A percentile compares a stretch with the other conserved stretches of the same genome.
phyloP scores from a whole-genome alignment of 2,797 vertebrate genomes.

The Echeneis naucrates region DNA sequence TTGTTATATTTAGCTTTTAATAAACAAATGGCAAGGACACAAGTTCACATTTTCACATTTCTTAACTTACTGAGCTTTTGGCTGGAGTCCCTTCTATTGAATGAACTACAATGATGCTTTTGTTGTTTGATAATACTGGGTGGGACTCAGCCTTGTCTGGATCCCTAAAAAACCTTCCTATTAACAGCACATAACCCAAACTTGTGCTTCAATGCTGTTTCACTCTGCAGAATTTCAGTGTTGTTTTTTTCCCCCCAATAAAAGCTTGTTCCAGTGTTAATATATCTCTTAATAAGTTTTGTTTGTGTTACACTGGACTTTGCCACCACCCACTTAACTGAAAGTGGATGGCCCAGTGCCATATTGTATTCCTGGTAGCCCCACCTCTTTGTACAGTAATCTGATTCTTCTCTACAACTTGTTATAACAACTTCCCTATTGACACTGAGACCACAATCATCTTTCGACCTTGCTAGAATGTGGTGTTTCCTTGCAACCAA shows the following conservation, averaged over 20 bases:
- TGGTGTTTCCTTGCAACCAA: slow-evolving; percentile 37
- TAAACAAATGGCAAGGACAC: neutral
- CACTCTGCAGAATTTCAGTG: neutral
- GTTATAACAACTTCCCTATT: slow-evolving; percentile 26
- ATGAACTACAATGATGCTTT: neutral
- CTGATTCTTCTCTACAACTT: slow-evolving; percentile 57
- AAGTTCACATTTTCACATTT: neutral
- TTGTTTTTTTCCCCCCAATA: slow-evolving; percentile 36
- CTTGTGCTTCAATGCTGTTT: neutral
- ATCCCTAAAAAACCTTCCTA: neutral
- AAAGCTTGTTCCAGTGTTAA: slow-evolving; percentile 28
- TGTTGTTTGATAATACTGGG: neutral
- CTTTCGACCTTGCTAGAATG: neutral
- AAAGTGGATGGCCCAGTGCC: slow-evolving; percentile 72
- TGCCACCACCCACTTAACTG: slow-evolving; percentile 45
- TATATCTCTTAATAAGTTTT: slow-evolving; percentile 11
- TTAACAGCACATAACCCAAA: slow-evolving; percentile 9
- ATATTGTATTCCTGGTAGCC: slow-evolving; percentile 70
- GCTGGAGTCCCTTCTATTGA: neutral
- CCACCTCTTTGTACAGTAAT: slow-evolving; percentile 70
- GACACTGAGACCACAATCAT: slow-evolving; percentile 19
- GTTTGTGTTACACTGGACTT: slow-evolving; percentile 12
- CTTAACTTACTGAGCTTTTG: neutral
- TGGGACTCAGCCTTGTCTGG: neutral
- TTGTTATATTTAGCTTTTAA: slow-evolving; percentile 6